Evolutionary conservation across 1,140 invertebrate species (phyloP).

Genomic region (Drosophila erecta): DNA sequence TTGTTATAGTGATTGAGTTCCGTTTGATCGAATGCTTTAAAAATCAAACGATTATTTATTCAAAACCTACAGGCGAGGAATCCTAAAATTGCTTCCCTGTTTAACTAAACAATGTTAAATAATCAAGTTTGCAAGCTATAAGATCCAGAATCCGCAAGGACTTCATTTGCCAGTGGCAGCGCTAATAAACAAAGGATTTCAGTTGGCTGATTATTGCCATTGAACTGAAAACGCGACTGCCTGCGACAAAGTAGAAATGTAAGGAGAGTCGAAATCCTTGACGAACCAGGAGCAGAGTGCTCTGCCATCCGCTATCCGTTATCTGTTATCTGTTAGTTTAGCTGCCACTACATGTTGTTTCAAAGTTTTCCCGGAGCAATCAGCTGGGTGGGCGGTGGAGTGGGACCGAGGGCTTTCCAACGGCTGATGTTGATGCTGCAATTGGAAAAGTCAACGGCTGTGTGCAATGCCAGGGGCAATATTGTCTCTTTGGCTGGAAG

Average conservation of each 20-base stretch:
- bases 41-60: neutral
- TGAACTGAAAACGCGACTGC: slow-evolving; percentile 54
- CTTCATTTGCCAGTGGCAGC: slow-evolving; percentile 36
- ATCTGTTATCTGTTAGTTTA: slow-evolving; percentile 60
- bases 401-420: slow-evolving; percentile 8
- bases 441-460: slow-evolving; percentile 74
- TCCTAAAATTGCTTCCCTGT: neutral
- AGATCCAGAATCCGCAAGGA: slow-evolving; percentile 1
- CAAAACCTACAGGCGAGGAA: neutral
- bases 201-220: slow-evolving; percentile 63
- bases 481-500: slow-evolving; percentile 43
- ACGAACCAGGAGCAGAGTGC: slow-evolving; percentile 2
- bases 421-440: slow-evolving; percentile 56
- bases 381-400: slow-evolving; percentile 25
- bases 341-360: slow-evolving; percentile 59
- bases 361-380: slow-evolving; percentile 70
- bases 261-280: slow-evolving; percentile 18
- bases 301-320: slow-evolving; percentile 19
- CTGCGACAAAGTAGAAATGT: slow-evolving; percentile 23
- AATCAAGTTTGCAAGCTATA: neutral
- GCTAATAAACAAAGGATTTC: slow-evolving; percentile 66
- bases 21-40: neutral
- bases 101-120: neutral
- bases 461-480: slow-evolving; percentile 62
- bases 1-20: neutral